Base-by-base conservation (phyloP, 2,113 vertebrate genomes). In the Thunnus thynnus region DNA sequence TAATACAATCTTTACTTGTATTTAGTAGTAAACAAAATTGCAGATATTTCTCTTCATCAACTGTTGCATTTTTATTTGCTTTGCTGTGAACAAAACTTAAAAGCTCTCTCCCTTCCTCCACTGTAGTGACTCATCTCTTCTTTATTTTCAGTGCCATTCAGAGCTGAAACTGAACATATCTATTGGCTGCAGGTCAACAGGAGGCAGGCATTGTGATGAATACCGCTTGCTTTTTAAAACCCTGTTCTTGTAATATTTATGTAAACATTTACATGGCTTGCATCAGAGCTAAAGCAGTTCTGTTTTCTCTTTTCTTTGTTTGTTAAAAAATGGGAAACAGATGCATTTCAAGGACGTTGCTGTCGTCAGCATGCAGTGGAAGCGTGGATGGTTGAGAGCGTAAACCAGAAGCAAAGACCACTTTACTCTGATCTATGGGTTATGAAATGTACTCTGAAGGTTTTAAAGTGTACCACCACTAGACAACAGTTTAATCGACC, bases 81-180 rank as follows among this genome's bases (percentile, higher is more conserved):
- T 44, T 52, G n/a, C 58, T 48, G 14, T 78, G 52, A 72, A 51
- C 62, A 65, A 60, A 76, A 73, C 20, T 58, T 8, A 69, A 58
- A 75, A 20, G 12, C 55, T 56, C 36, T 62, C 47, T 74, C 51
- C 6, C 20, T 56, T 68, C 41, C 18, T 78, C 65, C 48, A 18
- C 51, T 30, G 14, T 13, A 20, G 54, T 79, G 87, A 86, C 74
- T 88, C 84, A 81, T 80, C 30, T 46, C 52, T 62, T 56, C 56
- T 82, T 85, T 63, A 70, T 71, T 69, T 75, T 47, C 48, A 20
- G 69, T 16, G 50, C 64, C 27, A 71, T 82, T 78, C 61, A 51
- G 57, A 66, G 72, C 25, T 56, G 55, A 64, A 61, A 62, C 52
- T 25, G 32, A 63, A 16, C 63, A n/a, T 48, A 51, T 73, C 51